These are phyloP conservation scores for Xylota segnis DNA, from an alignment of 2,888 invertebrate species.

Conservation along the genomic window DNA sequence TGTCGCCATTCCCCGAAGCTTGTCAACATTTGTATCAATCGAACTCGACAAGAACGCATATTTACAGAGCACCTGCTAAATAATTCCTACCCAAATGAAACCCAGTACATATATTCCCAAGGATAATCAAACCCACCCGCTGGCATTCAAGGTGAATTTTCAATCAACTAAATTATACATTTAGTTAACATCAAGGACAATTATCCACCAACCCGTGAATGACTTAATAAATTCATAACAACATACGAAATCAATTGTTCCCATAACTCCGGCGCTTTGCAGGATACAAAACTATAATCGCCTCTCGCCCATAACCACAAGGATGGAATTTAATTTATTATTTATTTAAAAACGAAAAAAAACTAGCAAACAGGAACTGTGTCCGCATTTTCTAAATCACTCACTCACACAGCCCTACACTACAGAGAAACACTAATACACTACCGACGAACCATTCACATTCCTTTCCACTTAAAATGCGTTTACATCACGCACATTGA, in stretches of 20 bases:
- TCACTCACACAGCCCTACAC: conserved; percentile 4
- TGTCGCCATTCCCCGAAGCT: too few species aligned
- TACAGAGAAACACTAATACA: background rate
- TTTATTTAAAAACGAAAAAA: conserved; percentile 46
- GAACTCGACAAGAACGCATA: background rate
- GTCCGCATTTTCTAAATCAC: conserved; percentile 51
- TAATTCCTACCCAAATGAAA: background rate
- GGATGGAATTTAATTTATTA: conserved; percentile 41
- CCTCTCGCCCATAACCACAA: background rate
- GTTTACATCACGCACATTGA: conserved; percentile 69
- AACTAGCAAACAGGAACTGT: conserved; percentile 49
- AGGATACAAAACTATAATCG: conserved; percentile 39
- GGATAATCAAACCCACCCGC: background rate
- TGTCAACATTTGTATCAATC: too few species aligned
- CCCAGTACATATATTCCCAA: background rate
- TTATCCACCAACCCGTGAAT: background rate
- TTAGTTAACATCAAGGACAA: background rate
- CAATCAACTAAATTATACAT: background rate
- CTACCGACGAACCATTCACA: conserved; percentile 33
- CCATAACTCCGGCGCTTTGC: background rate
- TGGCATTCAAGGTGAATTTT: background rate
- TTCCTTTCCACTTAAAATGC: conserved; percentile 69
- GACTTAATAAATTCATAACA: conserved; percentile 29
- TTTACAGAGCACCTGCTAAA: background rate
- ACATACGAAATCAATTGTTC: conserved; percentile 34